Percentiles rank a stretch among this genome's conserved stretches.
These are phyloP conservation scores for Danio choprae DNA, from an alignment of 2,797 vertebrate species.

Conservation along the genomic window DNA sequence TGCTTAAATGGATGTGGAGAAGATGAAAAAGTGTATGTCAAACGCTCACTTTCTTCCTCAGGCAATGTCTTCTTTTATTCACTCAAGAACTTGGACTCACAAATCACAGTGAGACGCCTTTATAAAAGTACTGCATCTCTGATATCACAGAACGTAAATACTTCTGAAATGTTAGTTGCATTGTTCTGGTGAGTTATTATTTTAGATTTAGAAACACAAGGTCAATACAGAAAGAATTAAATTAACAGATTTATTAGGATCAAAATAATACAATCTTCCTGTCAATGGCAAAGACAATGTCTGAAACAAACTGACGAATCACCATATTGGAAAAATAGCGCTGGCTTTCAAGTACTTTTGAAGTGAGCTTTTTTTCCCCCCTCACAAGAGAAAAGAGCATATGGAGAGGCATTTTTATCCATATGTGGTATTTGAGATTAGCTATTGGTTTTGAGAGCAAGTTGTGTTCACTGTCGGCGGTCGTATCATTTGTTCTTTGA, in stretches of 20 bases:
- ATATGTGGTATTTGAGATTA: conserved; percentile 46
- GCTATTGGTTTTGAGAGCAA: conserved; percentile 43
- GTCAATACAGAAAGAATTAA: conserved; percentile 11
- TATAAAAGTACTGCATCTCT: background rate
- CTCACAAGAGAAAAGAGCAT: conserved; percentile 32
- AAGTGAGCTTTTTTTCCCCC: background rate
- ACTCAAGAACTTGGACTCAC: conserved; percentile 46
- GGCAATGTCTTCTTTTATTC: conserved; percentile 35
- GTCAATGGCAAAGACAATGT: background rate
- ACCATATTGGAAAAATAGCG: background rate
- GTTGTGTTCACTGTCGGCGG: conserved; percentile 30
- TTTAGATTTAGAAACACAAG: background rate
- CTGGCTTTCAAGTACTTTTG: background rate
- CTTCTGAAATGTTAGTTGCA: background rate
- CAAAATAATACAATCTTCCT: background rate
- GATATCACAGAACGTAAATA: background rate
- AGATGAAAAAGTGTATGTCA: conserved; percentile 72
- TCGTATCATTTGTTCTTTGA: conserved; percentile 62
- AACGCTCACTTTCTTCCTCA: background rate
- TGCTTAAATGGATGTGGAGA: conserved; percentile 69
- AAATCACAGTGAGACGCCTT: conserved; percentile 54
- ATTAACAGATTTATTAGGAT: background rate
- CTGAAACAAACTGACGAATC: background rate
- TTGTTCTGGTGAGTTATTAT: conserved; percentile 8
- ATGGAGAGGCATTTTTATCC: conserved; percentile 54